Conservation (phyloP, 2,797 vertebrate genomes). For the Lerista edwardsae region DNA sequence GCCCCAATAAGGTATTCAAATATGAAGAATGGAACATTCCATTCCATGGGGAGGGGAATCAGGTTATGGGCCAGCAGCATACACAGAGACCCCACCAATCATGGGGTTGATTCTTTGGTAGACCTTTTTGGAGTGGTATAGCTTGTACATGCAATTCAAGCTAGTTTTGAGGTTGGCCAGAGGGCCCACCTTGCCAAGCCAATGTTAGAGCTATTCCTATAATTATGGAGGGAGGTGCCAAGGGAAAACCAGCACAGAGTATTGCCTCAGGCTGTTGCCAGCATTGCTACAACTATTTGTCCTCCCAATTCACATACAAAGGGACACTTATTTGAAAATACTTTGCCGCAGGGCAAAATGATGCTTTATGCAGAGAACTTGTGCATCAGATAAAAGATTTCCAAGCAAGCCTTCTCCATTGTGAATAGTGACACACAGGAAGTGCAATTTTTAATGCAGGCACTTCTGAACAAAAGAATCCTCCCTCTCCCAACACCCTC, state of each 20-base stretch:
- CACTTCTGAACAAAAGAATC: not conserved
- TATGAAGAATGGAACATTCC: too few relatives aligned
- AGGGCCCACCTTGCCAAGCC: too few relatives aligned
- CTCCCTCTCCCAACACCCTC: not conserved
- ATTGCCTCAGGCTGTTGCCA: too few relatives aligned
- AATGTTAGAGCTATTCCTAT: too few relatives aligned
- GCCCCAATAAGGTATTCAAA: not conserved
- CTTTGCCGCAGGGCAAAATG: not conserved
- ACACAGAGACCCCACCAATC: not conserved
- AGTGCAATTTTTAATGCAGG: not conserved
- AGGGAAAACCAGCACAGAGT: too few relatives aligned
- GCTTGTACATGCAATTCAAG: too few relatives aligned
- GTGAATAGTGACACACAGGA: not conserved
- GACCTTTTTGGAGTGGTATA: not conserved
- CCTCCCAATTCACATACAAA: not conserved
- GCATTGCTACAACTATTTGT: not conserved
- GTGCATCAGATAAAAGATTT: not conserved
- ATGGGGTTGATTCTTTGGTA: not conserved
- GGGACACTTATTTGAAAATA: too few relatives aligned
- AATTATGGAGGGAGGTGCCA: too few relatives aligned
- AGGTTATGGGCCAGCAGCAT: too few relatives aligned
- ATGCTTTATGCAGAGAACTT: not conserved
- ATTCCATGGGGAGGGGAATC: too few relatives aligned
- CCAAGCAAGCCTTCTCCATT: not conserved
- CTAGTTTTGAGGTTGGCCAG: too few relatives aligned